Evolutionary conservation across 2,113 vertebrate genomes (phyloP), one percentile per base, ranked within the genome.

Genomic region (Alligator sinensis): DNA sequence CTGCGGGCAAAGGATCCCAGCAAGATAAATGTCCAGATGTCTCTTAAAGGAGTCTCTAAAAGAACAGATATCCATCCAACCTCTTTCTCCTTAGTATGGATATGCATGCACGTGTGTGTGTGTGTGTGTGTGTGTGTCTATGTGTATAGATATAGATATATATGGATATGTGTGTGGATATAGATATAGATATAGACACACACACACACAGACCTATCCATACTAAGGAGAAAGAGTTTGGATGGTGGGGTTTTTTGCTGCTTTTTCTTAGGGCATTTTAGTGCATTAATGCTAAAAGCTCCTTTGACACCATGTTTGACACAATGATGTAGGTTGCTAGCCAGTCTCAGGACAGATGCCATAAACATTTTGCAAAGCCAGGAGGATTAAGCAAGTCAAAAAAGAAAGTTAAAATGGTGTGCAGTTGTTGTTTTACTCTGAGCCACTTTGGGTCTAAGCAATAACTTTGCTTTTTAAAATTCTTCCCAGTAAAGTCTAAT

Each of bases 311-410:
- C 0, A 8, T 1, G 0, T 5, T 72, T 16, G 1, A 54, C 75
- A 9, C 47, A 72, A 3, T 0, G 1, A 9, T 12, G 9, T 0
- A 57, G 86, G n/a, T 3, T 4, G 10, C 34, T 25, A 75, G 62
- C 24, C 77, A 5, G 38, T 18, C 0, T 0, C 22, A 27, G 62
- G 55, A 63, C 25, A 25, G 30, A 22, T 24, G 7, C 55, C 4
- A 25, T 22, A 22, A 81, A 24, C 0, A 0, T 17, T 66, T 5
- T 3, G 25, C 15, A 25, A 75, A 77, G 30, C 47, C 58, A 14
- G 6, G 75, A 58, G 1, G 25, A 5, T 11, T 59, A 66, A 27
- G 13, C 1, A 3, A 60, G 34, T n/a, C 60, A 68, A 59, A 21
- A 21, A 75, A 18, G 59, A 74, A 34, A 7, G 6, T 62, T 24